Evolutionary conservation across 1,140 invertebrate species (phyloP), one percentile per base, ranked within the genome.

Genomic region (Arctopsyche grandis): DNA sequence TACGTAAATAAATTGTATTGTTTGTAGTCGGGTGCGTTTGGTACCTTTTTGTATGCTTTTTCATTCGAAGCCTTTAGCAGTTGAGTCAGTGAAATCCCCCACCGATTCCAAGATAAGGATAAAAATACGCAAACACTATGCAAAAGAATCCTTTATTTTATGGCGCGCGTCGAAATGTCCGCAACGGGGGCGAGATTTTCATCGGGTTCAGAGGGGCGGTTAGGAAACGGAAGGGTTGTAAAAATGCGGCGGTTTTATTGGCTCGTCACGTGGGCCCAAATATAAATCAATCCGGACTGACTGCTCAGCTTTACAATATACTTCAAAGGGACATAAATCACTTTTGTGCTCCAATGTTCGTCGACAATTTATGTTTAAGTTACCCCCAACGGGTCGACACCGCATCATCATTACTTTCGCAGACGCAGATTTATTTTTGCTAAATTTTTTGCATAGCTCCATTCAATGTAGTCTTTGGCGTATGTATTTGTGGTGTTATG

Each of bases 301-400:
- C 24, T 29, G 63, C 24, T 19, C 63, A 66, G 63, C 21, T 66
- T 66, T 24, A 66, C 63, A 66, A 66, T 66, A 66, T 29, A 66
- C 63, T 66, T 66, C 63, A 66, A 66, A 66, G 24, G 63, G 63
- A 66, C 24, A 66, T 66, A 66, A 66, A 66, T 66, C 63, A 66
- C 63, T 66, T 66, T 24, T 29, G 63, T 26, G 63, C 63, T 0
- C 9, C 63, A 66, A 66, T 29, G 21, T 66, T 66, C 24, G 48
- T 16, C 12, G 16, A 52, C 16, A 52, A 52, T 52, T 52, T 52
- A 52, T 52, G 48, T 52, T 52, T 14, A 52, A 52, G 48, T 52
- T 16, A 16, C 48, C 48, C n/a, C 29, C 29, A 38, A 38, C 29
- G 29, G 29, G 29, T 38, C 29, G 29, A 38, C 29, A 38, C 29